Evolutionary conservation across 2,888 invertebrate species (phyloP).

Genomic region (Amphiduros pacificus): DNA sequence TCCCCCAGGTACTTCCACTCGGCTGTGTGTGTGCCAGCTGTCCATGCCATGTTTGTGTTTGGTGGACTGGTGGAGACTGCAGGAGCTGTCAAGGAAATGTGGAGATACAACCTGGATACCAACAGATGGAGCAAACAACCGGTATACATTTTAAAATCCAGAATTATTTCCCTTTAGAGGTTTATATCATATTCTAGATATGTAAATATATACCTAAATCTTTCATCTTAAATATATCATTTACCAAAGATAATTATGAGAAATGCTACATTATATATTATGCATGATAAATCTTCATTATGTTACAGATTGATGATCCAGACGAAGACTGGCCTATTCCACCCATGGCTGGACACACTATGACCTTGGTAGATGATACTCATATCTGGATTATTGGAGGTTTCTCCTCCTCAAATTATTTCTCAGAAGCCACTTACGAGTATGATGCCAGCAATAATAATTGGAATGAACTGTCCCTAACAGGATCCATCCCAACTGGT

Average conservation of each 20-base stretch:
- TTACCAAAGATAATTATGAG: not conserved
- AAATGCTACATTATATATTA: not conserved
- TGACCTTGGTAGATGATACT: constrained; percentile 74
- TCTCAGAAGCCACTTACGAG: constrained; percentile 67
- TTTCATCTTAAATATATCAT: not conserved
- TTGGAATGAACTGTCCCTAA: constrained; percentile 69
- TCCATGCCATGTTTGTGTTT: constrained; percentile 83
- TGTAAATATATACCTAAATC: not conserved
- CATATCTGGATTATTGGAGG: constrained; percentile 84
- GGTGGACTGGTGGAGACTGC: constrained; percentile 74
- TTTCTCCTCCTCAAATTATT: constrained; percentile 71
- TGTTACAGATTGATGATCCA: not conserved
- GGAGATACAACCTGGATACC: constrained; percentile 74
- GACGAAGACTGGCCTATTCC: constrained; percentile 50
- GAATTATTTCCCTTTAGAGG: not conserved
- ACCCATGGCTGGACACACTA: constrained; percentile 84
- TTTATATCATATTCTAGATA: not conserved
- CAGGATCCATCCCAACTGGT: constrained; percentile 78
- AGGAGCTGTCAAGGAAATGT: constrained; percentile 81
- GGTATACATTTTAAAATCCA: constrained; percentile 20
- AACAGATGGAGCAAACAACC: constrained; percentile 56
- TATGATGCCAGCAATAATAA: constrained; percentile 75
- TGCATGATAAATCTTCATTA: not conserved
- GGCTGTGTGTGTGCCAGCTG: constrained; percentile 81
- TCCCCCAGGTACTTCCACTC: constrained; percentile 70